A percentile compares a stretch with the other conserved stretches of the same genome.
phyloP scores from a whole-genome alignment of 2,113 vertebrate species.

The Asarcornis scutulata region DNA sequence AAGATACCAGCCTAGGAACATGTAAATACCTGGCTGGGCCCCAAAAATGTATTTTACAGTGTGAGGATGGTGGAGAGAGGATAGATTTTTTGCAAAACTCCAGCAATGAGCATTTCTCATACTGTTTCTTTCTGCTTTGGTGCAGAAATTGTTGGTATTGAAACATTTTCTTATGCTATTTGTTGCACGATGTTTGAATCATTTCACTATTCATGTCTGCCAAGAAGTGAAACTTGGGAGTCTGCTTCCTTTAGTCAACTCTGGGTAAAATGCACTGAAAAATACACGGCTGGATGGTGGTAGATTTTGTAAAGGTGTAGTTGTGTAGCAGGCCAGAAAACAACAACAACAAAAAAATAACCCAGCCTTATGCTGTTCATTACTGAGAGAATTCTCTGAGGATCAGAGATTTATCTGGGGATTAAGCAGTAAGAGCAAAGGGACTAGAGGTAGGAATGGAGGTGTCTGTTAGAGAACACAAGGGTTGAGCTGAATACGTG shows the following conservation, averaged over 20 bases:
- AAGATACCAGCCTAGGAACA: background rate
- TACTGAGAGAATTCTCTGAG: background rate
- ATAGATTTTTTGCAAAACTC: background rate
- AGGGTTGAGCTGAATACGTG: background rate
- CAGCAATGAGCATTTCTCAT: background rate
- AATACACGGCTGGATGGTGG: background rate
- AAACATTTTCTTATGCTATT: background rate
- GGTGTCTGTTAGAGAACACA: background rate
- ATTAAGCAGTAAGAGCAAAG: background rate
- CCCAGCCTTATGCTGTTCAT: rapidly evolving
- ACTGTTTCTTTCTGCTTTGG: background rate
- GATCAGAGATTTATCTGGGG: slow-evolving; percentile 16
- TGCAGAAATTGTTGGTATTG: background rate
- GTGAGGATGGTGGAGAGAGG: background rate
- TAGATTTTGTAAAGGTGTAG: background rate
- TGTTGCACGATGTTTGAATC: background rate
- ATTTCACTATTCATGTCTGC: background rate
- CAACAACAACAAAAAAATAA: background rate
- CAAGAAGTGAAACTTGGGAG: background rate
- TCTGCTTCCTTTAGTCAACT: background rate
- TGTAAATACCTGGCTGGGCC: background rate
- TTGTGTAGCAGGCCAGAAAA: background rate
- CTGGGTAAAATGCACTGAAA: background rate
- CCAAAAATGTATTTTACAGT: background rate
- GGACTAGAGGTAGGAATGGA: background rate